Conservation (phyloP, 2,888 invertebrate genomes). For the Omphaloscelis lunosa region DNA sequence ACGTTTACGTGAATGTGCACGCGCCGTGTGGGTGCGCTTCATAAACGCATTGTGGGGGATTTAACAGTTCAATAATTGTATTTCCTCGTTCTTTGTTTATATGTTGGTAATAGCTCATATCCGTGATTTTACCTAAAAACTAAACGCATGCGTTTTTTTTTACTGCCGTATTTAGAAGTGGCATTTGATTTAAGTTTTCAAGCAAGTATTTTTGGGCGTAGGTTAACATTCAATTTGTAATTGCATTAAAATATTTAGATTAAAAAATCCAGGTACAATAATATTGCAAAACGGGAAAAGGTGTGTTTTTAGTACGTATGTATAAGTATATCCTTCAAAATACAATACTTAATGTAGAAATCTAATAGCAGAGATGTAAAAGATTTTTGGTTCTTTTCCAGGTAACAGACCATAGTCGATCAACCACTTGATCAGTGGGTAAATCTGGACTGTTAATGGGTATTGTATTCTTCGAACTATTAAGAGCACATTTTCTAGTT, state of each 20-base stretch:
- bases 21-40: conserved; percentile 18
- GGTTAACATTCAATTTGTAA: not conserved
- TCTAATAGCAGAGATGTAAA: not conserved
- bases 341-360: not conserved
- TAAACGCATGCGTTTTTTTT: not conserved
- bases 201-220: not conserved
- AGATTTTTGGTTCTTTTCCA: not conserved
- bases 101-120: conserved; percentile 34
- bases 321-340: not conserved
- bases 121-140: not conserved
- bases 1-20: conserved; percentile 31
- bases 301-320: no score
- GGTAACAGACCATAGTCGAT: not conserved
- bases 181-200: not conserved
- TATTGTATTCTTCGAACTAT: no score
- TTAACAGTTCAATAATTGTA: conserved; percentile 22
- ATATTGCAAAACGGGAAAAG: no score
- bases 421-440: not conserved
- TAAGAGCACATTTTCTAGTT: not conserved
- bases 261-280: no score
- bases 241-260: not conserved
- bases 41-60: conserved; percentile 4
- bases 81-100: conserved; percentile 43
- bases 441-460: not conserved
- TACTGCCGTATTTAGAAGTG: not conserved